Base-by-base conservation (phyloP, 2,113 vertebrate species). In the Eolophus roseicapilla region DNA sequence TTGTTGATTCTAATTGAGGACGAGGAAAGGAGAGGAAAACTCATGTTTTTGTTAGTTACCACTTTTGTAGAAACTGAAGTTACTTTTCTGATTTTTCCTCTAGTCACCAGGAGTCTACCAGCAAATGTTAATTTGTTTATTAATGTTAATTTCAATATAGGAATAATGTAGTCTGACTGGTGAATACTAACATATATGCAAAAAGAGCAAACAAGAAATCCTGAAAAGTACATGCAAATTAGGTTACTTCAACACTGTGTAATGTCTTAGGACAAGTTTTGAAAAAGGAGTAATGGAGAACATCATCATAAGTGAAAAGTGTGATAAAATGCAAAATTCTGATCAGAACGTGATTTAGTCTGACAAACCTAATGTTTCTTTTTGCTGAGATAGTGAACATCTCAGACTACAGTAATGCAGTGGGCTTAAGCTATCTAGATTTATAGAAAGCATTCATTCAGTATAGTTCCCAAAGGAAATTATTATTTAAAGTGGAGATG, bases 401-500 rank as follows among this genome's bases (percentile, higher is more conserved):
- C 79, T 65, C 59, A 18, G 57, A 15, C 63, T 67, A 16, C 64
- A 78, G 68, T 31, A 28, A 13, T 13, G 47, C 1, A 4, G 55
- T 82, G 50, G 55, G 60, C 69, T 91, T 55, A 62, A 86, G 39
- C 23, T 86, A 27, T 28, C 77, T 53, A 33, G 55, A 47, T 91
- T 81, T 91, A 63, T 28, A 25, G 55, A 80, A 79, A 71, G 52
- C 77, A 43, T 84, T 97, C 69, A 82, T 65, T 94, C 88, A 60
- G 35, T 71, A 33, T 57, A 19, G 12, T 23, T 91, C 92, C 86
- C 91, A 64, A 47, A 95, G 95, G 91, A 95, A 96, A 92, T 86
- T 84, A 78, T 75, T 84, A 68, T 92, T 95, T 88, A 60, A 95
- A 93, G 65, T 11, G 1, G 55, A 95, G 94, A 92, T 97, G 88